These are phyloP conservation scores for Orius insidiosus DNA, from an alignment of 1,140 invertebrate genomes.

Conservation along the genomic window DNA sequence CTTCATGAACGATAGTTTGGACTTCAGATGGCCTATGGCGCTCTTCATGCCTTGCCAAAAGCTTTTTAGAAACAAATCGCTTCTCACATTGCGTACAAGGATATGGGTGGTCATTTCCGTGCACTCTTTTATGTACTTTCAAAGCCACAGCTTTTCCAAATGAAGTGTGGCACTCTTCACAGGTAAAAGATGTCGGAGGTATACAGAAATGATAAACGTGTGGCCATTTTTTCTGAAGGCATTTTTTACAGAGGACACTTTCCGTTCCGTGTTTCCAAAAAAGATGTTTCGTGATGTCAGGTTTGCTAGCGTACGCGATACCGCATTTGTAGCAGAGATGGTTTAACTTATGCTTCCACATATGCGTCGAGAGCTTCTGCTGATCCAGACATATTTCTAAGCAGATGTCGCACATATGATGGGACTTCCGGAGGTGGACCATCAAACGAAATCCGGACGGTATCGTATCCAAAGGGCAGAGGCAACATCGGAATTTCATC, in stretches of 20 bases:
- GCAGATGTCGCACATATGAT: constrained; percentile 70
- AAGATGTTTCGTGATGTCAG: constrained; percentile 68
- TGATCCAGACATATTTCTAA: constrained; percentile 60
- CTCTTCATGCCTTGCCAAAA: constrained; percentile 48
- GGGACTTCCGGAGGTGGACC: constrained; percentile 65
- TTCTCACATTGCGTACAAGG: constrained; percentile 51
- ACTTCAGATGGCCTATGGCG: constrained; percentile 25
- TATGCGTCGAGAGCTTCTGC: constrained; percentile 58
- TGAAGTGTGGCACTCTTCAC: constrained; percentile 57
- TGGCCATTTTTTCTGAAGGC: constrained; percentile 74
- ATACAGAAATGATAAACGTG: constrained; percentile 79
- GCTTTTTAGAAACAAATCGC: constrained; percentile 63
- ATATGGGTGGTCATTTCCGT: constrained; percentile 50
- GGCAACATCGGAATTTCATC: constrained; percentile 49
- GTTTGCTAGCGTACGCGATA: constrained; percentile 68
- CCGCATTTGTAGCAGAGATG: constrained; percentile 71
- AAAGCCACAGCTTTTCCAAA: constrained; percentile 59
- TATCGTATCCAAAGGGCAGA: constrained; percentile 49
- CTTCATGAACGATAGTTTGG: constrained; percentile 1
- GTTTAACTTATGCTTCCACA: constrained; percentile 74
- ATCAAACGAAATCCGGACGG: constrained; percentile 70
- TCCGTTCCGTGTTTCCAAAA: constrained; percentile 84
- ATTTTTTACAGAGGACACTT: constrained; percentile 65
- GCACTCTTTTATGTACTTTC: constrained; percentile 64
- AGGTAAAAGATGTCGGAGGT: constrained; percentile 53